Evolutionary conservation across 2,797 vertebrate genomes (phyloP).

Genomic region (Macropodus opercularis): DNA sequence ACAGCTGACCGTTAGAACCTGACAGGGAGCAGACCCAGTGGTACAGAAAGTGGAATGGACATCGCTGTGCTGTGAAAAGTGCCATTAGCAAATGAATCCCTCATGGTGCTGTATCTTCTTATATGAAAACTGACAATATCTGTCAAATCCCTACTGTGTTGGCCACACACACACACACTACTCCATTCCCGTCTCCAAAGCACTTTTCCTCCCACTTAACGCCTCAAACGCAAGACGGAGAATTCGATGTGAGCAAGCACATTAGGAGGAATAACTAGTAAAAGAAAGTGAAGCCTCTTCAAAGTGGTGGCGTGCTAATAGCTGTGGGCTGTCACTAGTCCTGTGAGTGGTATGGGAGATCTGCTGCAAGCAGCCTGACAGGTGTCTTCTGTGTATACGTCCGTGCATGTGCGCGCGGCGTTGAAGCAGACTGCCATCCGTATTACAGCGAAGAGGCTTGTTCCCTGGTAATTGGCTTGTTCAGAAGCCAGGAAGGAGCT

Average conservation of each 20-base stretch:
- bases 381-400: conserved; percentile 72
- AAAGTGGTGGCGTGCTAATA: conserved; percentile 82
- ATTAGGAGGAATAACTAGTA: conserved; percentile 82
- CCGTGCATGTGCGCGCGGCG: conserved; percentile 57
- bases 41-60: conserved; percentile 36
- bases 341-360: conserved; percentile 74
- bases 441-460: conserved; percentile 82
- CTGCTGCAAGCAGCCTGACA: conserved; percentile 77
- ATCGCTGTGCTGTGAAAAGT: conserved; percentile 47
- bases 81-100: conserved; percentile 72
- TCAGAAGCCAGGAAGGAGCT: conserved; percentile 81
- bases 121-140: conserved; percentile 76
- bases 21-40: conserved; percentile 29
- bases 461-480: conserved; percentile 85
- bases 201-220: conserved; percentile 78
- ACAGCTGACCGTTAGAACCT: conserved; percentile 24
- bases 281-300: conserved; percentile 81
- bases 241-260: conserved; percentile 76
- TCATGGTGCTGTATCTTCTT: conserved; percentile 51
- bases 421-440: conserved; percentile 73
- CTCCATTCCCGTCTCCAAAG: conserved; percentile 69
- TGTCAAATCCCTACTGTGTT: conserved; percentile 66
- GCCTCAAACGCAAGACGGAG: conserved; percentile 72
- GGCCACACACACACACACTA: conserved; percentile 59
- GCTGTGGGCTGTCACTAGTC: conserved; percentile 82